These are phyloP conservation scores for Cygnus buccinator DNA, from an alignment of 2,113 vertebrate species.

Conservation along the genomic window DNA sequence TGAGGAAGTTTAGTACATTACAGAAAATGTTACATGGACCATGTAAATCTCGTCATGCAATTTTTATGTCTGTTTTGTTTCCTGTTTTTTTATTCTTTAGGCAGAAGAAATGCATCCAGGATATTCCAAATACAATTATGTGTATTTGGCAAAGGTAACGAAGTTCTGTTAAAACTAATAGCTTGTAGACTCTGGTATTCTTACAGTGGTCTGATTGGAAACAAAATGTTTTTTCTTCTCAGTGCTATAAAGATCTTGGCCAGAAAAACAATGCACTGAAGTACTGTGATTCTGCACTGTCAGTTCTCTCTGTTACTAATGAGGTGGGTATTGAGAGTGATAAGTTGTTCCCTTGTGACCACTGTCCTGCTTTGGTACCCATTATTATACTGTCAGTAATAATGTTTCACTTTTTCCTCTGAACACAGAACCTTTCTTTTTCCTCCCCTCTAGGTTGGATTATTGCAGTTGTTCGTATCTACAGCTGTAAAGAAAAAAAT, in stretches of 20 bases:
- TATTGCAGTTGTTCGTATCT: slow-evolving; percentile 10
- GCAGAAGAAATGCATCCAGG: slow-evolving; percentile 89
- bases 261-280: slow-evolving; percentile 79
- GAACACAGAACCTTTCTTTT: slow-evolving; percentile 11
- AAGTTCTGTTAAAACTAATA: background rate
- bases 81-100: slow-evolving; percentile 74
- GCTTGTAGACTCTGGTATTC: slow-evolving; percentile 16
- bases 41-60: background rate
- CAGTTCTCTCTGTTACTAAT: slow-evolving; percentile 80
- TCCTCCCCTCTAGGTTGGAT: background rate
- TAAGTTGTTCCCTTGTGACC: slow-evolving; percentile 21
- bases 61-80: slow-evolving; percentile 53
- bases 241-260: slow-evolving; percentile 92
- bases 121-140: slow-evolving; percentile 92
- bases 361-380: slow-evolving; percentile 18
- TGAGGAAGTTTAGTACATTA: background rate
- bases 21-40: background rate
- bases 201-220: slow-evolving; percentile 22
- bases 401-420: slow-evolving; percentile 17
- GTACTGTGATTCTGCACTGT: slow-evolving; percentile 85
- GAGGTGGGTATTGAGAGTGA: slow-evolving; percentile 81
- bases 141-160: slow-evolving; percentile 93
- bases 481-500: background rate
- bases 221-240: slow-evolving; percentile 52
- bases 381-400: background rate